Conservation (phyloP, 2,888 invertebrate species). For the Drosophila borealis region DNA sequence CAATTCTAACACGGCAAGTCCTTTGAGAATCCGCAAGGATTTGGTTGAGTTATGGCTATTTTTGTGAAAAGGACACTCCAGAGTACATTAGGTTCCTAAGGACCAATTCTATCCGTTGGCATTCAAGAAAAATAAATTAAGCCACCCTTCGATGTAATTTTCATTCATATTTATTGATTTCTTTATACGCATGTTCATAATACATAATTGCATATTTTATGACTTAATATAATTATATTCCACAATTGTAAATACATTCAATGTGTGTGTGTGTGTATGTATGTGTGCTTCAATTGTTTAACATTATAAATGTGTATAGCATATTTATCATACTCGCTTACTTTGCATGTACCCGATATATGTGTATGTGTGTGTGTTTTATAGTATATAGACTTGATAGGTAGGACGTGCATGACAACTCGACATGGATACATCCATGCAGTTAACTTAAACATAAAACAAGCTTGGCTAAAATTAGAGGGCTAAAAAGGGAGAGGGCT, state of each 20-base stretch:
- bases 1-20: too few species aligned
- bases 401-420: constrained; percentile 62
- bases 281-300: constrained; percentile 66
- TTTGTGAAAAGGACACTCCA: too few species aligned
- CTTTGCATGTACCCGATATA: constrained; percentile 34
- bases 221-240: constrained; percentile 72
- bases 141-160: constrained; percentile 25
- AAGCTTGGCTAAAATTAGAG: constrained; percentile 56
- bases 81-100: too few species aligned
- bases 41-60: too few species aligned
- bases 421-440: constrained; percentile 33
- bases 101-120: too few species aligned
- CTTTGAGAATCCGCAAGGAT: too few species aligned
- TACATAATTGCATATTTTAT: constrained; percentile 78
- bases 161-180: constrained; percentile 78
- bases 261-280: constrained; percentile 49
- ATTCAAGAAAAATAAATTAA: background rate
- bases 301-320: constrained; percentile 57
- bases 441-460: constrained; percentile 51
- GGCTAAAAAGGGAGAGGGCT: background rate
- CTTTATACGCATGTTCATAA: constrained; percentile 78
- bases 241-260: constrained; percentile 69
- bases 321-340: constrained; percentile 40
- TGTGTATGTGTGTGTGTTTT: constrained; percentile 15
- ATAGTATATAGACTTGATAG: constrained; percentile 46